Percentiles rank a stretch among this genome's conserved stretches.
These are phyloP conservation scores for Lycophotia porphyrea DNA, from an alignment of 2,888 invertebrate species.

Conservation along the genomic window DNA sequence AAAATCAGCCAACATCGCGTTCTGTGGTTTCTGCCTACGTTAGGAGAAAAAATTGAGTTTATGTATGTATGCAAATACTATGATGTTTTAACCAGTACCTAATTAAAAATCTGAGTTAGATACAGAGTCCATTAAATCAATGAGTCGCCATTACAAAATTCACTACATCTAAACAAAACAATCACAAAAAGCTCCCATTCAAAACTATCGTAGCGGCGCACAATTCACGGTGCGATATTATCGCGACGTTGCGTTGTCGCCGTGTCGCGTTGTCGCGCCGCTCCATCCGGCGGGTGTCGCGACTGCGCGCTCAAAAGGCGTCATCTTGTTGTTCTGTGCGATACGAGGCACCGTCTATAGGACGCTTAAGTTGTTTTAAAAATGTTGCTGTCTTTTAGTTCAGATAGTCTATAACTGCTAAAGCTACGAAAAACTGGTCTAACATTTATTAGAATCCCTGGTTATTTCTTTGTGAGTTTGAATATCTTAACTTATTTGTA, in stretches of 20 bases:
- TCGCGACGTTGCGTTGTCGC: slow-evolving; percentile 59
- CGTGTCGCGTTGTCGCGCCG: slow-evolving; percentile 58
- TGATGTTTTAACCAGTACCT: background rate
- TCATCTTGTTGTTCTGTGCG: slow-evolving; percentile 58
- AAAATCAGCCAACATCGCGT: background rate
- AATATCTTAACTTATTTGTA: background rate
- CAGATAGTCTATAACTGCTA: background rate
- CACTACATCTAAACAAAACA: slow-evolving; percentile 44
- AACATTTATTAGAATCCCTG: background rate
- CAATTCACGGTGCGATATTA: slow-evolving; percentile 55
- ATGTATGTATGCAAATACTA: background rate
- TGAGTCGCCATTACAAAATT: slow-evolving; percentile 33
- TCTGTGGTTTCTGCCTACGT: background rate
- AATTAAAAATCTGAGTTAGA: background rate
- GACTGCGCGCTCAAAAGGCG: slow-evolving; percentile 63
- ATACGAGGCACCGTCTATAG: slow-evolving; percentile 38
- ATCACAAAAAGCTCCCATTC: slow-evolving; percentile 64
- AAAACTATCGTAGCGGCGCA: slow-evolving; percentile 55
- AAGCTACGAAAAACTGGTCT: background rate
- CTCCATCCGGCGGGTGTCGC: slow-evolving; percentile 69
- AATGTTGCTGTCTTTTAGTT: slow-evolving; percentile 22
- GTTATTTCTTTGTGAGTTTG: background rate
- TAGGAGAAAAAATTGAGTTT: background rate
- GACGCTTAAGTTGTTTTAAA: slow-evolving; percentile 44
- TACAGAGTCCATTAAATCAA: background rate